Evolutionary conservation across 2,888 invertebrate genomes (phyloP).

Genomic region (Drosophila longiperda): DNA sequence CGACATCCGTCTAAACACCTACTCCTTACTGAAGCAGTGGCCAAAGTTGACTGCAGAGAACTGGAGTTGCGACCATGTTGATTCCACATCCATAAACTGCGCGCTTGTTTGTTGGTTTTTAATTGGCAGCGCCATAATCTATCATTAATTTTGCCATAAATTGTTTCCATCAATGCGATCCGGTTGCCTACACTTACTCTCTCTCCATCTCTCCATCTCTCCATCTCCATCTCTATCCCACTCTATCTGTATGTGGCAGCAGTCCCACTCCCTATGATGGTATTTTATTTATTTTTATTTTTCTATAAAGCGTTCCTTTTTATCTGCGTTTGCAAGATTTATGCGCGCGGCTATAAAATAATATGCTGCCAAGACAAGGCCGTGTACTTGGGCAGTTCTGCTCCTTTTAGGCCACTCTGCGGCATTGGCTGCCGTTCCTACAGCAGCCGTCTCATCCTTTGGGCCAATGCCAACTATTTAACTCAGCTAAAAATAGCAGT

Average conservation of each 20-base stretch:
- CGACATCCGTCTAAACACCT: conserved; percentile 74
- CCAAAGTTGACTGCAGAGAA: conserved; percentile 9
- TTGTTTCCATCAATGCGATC: conserved; percentile 78
- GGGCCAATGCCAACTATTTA: conserved; percentile 78
- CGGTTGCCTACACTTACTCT: conserved; percentile 62
- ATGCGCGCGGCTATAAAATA: conserved; percentile 79
- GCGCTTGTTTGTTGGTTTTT: conserved; percentile 80
- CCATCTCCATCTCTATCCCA: neutral
- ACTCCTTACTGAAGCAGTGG: conserved; percentile 56
- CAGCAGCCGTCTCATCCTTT: conserved; percentile 63
- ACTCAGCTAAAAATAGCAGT: conserved; percentile 71
- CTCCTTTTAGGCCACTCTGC: conserved; percentile 44
- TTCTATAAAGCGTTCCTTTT: conserved; percentile 79
- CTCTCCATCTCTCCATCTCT: conserved; percentile 5
- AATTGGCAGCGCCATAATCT: conserved; percentile 80
- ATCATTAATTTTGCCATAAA: conserved; percentile 80
- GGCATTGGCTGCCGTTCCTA: conserved; percentile 9
- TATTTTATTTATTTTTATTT: conserved; percentile 77
- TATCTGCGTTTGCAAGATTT: conserved; percentile 81
- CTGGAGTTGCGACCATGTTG: conserved; percentile 33
- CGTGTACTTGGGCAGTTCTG: conserved; percentile 46
- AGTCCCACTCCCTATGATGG: conserved; percentile 22
- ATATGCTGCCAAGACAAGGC: conserved; percentile 78
- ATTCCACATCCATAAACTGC: conserved; percentile 67
- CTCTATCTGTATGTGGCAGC: neutral